A percentile compares a stretch with the other conserved stretches of the same genome.
Conservation (phyloP, 2,888 invertebrate genomes). For the Lithophane semibrunnea region DNA sequence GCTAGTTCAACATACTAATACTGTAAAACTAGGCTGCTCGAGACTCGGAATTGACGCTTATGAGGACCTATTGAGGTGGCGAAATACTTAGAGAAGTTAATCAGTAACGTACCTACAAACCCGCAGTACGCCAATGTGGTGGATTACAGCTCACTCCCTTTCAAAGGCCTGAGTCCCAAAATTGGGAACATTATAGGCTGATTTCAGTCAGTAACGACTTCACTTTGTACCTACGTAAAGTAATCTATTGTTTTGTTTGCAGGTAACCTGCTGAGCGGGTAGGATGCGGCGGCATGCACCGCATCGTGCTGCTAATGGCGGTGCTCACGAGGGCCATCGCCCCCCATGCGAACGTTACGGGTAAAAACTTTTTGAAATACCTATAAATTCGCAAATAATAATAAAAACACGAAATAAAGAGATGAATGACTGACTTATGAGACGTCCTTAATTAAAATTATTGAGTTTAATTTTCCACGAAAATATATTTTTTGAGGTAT, state of each 20-base stretch:
- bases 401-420: not conserved
- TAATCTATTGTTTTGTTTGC: constrained; percentile 59
- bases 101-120: not conserved
- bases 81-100: not conserved
- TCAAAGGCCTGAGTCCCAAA: not conserved
- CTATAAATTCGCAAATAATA: not conserved
- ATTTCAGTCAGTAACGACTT: not conserved
- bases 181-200: not conserved
- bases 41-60: not conserved
- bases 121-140: not conserved
- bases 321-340: constrained; percentile 84
- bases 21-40: not conserved
- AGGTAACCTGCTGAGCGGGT: constrained; percentile 86
- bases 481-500: not conserved
- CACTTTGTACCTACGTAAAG: not conserved
- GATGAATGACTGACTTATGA: not conserved
- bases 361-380: constrained; percentile 64
- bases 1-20: not conserved
- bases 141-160: not conserved
- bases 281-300: constrained; percentile 89
- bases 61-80: not conserved
- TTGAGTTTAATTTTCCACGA: not conserved
- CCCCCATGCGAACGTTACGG: constrained; percentile 79
- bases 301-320: constrained; percentile 84
- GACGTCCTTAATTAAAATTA: not conserved